Percentiles rank a stretch among this genome's conserved stretches.
phyloP scores from a whole-genome alignment of 2,113 vertebrate genomes.

The Rhinopomastus cyanomelas region DNA sequence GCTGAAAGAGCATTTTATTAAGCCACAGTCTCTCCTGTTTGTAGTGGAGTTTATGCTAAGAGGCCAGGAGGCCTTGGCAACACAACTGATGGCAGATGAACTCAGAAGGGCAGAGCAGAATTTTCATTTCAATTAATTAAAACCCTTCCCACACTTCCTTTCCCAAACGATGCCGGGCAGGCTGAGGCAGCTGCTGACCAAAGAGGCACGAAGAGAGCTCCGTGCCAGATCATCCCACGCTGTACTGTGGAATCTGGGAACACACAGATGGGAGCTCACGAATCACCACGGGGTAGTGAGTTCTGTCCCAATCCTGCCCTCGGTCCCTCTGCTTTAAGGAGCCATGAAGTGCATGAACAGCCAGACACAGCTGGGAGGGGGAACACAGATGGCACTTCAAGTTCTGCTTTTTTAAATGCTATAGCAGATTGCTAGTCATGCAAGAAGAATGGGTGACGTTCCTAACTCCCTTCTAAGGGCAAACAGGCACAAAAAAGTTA shows the following conservation, averaged over 20 bases:
- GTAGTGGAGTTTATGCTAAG: background rate
- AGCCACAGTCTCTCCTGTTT: background rate
- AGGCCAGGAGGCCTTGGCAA: background rate
- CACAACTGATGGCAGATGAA: background rate
- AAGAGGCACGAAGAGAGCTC: background rate
- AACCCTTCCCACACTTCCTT: background rate
- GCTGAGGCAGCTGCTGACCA: background rate
- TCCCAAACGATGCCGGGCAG: background rate
- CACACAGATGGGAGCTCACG: background rate
- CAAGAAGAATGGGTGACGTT: conserved; percentile 43
- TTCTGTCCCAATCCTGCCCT: background rate
- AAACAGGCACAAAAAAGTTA: conserved; percentile 29
- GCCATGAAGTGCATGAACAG: background rate
- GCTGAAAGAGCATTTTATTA: background rate
- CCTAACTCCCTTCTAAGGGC: conserved; percentile 50
- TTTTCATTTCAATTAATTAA: background rate
- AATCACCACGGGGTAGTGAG: background rate
- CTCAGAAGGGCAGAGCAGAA: background rate
- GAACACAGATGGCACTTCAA: background rate
- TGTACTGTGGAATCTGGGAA: background rate
- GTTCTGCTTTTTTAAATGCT: background rate
- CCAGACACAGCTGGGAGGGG: background rate
- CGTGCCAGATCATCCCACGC: background rate
- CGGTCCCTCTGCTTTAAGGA: background rate
- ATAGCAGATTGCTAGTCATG: conserved; percentile 42